phyloP scores from a whole-genome alignment of 1,140 invertebrate species.

The Drosophila yakuba region DNA sequence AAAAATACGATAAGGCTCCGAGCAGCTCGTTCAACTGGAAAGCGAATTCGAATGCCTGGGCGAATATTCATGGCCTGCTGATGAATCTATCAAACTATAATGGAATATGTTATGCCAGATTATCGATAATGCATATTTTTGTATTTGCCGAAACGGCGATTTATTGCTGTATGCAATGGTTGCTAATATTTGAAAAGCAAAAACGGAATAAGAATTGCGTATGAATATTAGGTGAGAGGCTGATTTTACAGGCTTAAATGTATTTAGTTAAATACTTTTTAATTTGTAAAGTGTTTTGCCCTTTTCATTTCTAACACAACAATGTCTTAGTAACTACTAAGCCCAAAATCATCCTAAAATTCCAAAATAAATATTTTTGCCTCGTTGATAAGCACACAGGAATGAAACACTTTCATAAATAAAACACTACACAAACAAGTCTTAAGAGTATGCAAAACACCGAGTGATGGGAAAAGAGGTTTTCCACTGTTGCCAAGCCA shows the following conservation, averaged over 20 bases:
- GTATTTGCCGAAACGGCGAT: not conserved
- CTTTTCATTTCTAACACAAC: too few relatives aligned
- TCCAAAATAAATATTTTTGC: not conserved
- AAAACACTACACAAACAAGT: constrained; percentile 2
- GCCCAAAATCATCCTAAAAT: not conserved
- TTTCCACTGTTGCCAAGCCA: constrained; percentile 10
- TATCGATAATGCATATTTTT: constrained; percentile 40
- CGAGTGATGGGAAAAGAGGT: constrained; percentile 11
- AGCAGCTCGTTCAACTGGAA: constrained; percentile 24
- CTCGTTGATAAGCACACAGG: not conserved
- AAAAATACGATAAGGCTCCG: constrained; percentile 70
- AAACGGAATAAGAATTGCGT: constrained; percentile 16
- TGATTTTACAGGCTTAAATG: not conserved
- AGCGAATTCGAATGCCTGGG: constrained; percentile 19
- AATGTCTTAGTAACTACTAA: not conserved
- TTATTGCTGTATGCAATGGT: not conserved
- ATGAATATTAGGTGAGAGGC: constrained; percentile 15
- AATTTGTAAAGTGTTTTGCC: not conserved
- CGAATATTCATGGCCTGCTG: constrained; percentile 43
- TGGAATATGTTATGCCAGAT: constrained; percentile 41
- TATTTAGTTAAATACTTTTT: not conserved
- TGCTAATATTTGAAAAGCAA: constrained; percentile 5
- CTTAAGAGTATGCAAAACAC: constrained; percentile 7
- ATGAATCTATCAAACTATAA: constrained; percentile 41
- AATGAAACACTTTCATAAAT: constrained; percentile 2